A percentile compares a stretch with the other conserved stretches of the same genome.
phyloP scores from a whole-genome alignment of 2,797 vertebrate species.

The Alcedo atthis region DNA sequence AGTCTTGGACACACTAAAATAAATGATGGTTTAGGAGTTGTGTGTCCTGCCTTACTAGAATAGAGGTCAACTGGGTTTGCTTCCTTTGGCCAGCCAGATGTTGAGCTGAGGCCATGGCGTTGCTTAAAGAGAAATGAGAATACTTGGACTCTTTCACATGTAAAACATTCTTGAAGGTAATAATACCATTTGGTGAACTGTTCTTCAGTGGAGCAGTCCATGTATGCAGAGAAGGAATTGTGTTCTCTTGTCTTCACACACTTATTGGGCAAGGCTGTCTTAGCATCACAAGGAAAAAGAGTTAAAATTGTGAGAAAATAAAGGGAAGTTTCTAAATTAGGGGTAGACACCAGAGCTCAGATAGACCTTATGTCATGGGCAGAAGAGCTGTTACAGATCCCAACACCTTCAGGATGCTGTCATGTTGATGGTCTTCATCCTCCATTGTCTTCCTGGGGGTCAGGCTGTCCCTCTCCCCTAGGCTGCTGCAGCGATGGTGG shows the following conservation, averaged over 20 bases:
- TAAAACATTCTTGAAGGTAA: not conserved
- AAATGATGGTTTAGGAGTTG: not conserved
- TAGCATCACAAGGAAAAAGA: not conserved
- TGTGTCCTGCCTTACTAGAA: not conserved
- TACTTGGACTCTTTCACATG: not conserved
- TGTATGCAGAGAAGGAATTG: accelerated
- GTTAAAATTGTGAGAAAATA: not conserved
- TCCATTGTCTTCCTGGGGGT: accelerated
- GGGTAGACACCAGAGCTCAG: not conserved
- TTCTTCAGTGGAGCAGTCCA: not conserved
- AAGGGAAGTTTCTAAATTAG: not conserved
- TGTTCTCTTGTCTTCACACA: not conserved
- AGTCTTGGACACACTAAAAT: accelerated
- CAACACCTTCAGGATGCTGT: accelerated
- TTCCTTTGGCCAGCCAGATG: not conserved
- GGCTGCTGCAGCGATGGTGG: too few species aligned
- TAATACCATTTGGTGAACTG: accelerated
- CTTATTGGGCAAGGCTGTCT: not conserved
- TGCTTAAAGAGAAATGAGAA: not conserved
- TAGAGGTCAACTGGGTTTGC: not conserved
- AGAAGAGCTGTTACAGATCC: not conserved
- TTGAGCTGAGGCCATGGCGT: not conserved
- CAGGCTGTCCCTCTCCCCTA: too few species aligned
- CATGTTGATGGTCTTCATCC: not conserved
- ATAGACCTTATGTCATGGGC: accelerated